Evolutionary conservation across 1,140 invertebrate species (phyloP).

Genomic region (Temnothorax longispinosus): DNA sequence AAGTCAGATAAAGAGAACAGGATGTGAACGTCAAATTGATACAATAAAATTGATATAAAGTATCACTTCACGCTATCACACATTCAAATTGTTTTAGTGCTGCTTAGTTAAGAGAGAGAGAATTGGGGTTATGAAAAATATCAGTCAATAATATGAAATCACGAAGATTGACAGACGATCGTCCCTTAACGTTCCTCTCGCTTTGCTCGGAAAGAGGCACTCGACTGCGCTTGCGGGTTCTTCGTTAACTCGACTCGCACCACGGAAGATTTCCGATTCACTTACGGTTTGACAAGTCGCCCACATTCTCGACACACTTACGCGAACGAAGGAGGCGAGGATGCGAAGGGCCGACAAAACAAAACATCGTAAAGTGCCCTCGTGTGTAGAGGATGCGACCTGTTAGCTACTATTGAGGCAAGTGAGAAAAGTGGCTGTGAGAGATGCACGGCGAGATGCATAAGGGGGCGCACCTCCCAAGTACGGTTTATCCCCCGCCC

Average conservation of each 20-base stretch:
- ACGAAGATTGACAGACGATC: background rate
- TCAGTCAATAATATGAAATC: conserved; percentile 31
- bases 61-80: background rate
- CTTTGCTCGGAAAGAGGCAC: background rate
- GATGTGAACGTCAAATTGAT: conserved; percentile 19
- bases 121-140: conserved; percentile 22
- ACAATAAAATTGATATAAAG: conserved; percentile 6
- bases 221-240: conserved; percentile 49
- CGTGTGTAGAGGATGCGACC: conserved; percentile 73
- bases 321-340: conserved; percentile 43
- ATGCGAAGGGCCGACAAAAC: conserved; percentile 67
- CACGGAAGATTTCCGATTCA: conserved; percentile 63
- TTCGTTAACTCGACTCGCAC: conserved; percentile 63
- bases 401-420: conserved; percentile 73
- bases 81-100: conserved; percentile 20
- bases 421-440: conserved; percentile 75
- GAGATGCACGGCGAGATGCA: conserved; percentile 67
- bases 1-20: background rate
- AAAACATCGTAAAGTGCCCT: conserved; percentile 74
- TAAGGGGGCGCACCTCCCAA: conserved; percentile 65
- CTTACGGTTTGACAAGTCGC: conserved; percentile 70
- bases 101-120: background rate
- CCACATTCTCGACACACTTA: conserved; percentile 52
- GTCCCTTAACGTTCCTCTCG: conserved; percentile 11
- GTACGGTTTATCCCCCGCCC: conserved; percentile 41